Percentiles rank a stretch among this genome's conserved stretches.
Conservation (phyloP, 2,113 vertebrate genomes). For the Thryonomys swinderianus region DNA sequence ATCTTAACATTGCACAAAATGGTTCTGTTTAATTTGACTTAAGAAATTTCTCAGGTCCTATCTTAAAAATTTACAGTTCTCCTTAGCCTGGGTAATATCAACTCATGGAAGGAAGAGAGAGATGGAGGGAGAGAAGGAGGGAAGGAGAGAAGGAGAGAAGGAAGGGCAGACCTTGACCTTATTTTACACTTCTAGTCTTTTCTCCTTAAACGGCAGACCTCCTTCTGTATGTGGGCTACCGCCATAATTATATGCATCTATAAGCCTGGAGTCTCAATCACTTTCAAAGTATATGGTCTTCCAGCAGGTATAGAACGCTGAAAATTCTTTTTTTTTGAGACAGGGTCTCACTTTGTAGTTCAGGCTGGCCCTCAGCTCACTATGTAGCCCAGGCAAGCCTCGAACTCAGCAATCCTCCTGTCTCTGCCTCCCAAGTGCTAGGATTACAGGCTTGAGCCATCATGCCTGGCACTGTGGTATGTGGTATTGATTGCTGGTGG, state of each 20-base stretch:
- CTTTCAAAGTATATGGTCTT: background rate
- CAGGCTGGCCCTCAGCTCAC: too few species aligned
- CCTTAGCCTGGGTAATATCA: background rate
- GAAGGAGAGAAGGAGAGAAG: fast-evolving
- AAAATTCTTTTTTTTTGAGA: too few species aligned
- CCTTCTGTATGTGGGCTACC: background rate
- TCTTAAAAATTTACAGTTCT: background rate
- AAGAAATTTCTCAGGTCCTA: background rate
- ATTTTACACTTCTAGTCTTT: background rate
- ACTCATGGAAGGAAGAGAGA: background rate
- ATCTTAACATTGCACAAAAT: background rate
- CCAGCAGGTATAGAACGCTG: background rate
- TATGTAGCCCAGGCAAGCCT: too few species aligned
- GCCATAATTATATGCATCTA: background rate
- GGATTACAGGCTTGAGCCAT: too few species aligned
- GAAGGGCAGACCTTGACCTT: background rate
- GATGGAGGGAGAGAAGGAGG: fast-evolving
- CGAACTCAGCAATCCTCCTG: too few species aligned
- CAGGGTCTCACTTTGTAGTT: too few species aligned
- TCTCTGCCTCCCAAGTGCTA: too few species aligned
- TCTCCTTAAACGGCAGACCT: background rate
- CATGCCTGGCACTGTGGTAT: too few species aligned
- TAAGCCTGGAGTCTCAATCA: background rate
- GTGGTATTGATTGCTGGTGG: too few species aligned
- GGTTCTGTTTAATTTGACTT: background rate